Percentiles rank a stretch among this genome's conserved stretches.
Evolutionary conservation across 2,113 vertebrate genomes (phyloP).

Genomic region (Rhombomys opimus): DNA sequence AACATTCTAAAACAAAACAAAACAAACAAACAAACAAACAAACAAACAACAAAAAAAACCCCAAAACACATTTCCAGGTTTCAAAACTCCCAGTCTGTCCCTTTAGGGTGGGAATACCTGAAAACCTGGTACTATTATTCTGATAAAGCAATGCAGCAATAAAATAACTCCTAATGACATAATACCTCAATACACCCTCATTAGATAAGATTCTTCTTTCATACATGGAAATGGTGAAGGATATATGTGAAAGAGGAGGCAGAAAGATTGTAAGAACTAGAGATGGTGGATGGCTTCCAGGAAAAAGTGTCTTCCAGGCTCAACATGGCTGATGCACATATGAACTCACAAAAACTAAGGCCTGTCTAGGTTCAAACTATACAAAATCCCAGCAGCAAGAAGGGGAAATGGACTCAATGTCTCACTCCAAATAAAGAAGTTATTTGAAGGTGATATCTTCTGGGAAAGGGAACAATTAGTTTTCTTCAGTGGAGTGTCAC

Average conservation of each 20-base stretch:
- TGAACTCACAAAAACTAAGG: not conserved
- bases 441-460: not conserved
- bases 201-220: not conserved
- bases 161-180: not conserved
- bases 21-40: no score
- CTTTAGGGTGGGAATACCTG: not conserved
- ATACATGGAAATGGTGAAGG: not conserved
- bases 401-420: not conserved
- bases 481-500: not conserved
- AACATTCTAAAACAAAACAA: not conserved
- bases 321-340: not conserved
- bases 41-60: no score
- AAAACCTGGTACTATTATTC: not conserved
- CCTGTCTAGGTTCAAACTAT: not conserved
- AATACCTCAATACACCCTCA: not conserved
- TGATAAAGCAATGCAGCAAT: no score
- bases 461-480: not conserved
- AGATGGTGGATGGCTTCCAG: no score
- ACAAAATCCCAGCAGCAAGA: not conserved
- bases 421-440: not conserved
- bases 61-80: not conserved
- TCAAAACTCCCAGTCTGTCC: not conserved
- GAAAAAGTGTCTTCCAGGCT: not conserved
- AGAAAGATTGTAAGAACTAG: not conserved
- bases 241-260: not conserved